A percentile compares a stretch with the other conserved stretches of the same genome.
Conservation (phyloP, 2,113 vertebrate genomes). For the Petromus typicus region DNA sequence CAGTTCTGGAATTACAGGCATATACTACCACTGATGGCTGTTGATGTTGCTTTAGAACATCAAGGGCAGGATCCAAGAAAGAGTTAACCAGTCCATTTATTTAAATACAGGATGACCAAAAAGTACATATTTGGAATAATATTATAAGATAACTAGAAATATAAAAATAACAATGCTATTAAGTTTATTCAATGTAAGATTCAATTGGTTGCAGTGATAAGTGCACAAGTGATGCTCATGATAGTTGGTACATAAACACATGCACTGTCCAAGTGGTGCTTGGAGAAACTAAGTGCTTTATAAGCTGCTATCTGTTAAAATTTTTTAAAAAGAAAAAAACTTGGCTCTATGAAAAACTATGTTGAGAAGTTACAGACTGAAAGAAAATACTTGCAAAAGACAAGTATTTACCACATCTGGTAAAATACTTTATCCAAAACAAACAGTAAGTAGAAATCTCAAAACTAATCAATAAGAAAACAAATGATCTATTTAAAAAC, state of each 20-base stretch:
- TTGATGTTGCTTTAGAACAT: not conserved
- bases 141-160: not conserved
- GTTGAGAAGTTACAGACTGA: not conserved
- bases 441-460: not conserved
- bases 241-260: not conserved
- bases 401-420: too few species aligned
- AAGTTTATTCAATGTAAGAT: not conserved
- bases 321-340: not conserved
- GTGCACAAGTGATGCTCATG: not conserved
- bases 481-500: not conserved
- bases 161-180: not conserved
- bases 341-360: not conserved
- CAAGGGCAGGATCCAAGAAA: not conserved
- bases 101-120: not conserved
- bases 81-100: not conserved
- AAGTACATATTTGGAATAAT: not conserved
- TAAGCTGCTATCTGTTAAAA: not conserved
- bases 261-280: rapidly evolving
- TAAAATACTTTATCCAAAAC: not conserved
- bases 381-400: not conserved
- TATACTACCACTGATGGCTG: too few species aligned
- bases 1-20: too few species aligned
- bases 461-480: not conserved
- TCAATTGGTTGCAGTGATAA: not conserved
- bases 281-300: not conserved